Evolutionary conservation across 2,797 vertebrate genomes (phyloP).

Genomic region (Fistularia tabacaria): DNA sequence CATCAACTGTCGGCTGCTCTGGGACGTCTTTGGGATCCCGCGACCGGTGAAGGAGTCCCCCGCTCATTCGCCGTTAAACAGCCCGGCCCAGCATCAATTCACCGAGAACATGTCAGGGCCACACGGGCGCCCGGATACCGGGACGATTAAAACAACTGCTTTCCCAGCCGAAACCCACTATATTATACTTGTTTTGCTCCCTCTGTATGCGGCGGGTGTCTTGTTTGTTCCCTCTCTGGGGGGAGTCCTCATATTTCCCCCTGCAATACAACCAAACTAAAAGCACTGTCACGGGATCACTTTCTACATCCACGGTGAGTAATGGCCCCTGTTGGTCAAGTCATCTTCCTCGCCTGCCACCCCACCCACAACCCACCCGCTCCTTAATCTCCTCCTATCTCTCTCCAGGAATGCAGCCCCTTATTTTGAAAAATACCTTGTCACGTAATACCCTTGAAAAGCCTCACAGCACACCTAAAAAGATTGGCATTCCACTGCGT

Average conservation of each 20-base stretch:
- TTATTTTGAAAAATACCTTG: conserved; percentile 73
- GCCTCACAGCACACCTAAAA: conserved; percentile 43
- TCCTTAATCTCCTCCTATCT: conserved; percentile 74
- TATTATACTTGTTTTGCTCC: no score
- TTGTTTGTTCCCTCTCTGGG: conserved; percentile 3
- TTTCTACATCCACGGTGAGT: conserved; percentile 42
- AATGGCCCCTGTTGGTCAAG: conserved; percentile 51
- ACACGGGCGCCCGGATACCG: no score
- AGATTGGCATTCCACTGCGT: conserved; percentile 54
- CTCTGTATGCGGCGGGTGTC: background rate
- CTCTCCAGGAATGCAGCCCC: conserved; percentile 70
- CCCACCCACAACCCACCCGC: conserved; percentile 41
- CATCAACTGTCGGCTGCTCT: no score
- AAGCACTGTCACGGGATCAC: conserved; percentile 31
- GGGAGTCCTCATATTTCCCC: conserved; percentile 12
- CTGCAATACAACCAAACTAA: conserved; percentile 13
- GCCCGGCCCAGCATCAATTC: no score
- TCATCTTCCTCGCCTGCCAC: conserved; percentile 50
- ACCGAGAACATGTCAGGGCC: no score
- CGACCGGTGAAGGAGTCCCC: no score
- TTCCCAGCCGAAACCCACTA: no score
- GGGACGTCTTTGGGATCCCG: no score
- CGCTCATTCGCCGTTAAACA: no score
- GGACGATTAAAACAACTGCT: no score
- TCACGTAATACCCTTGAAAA: conserved; percentile 78